Percentiles rank a stretch among this genome's conserved stretches.
phyloP scores from a whole-genome alignment of 2,113 vertebrate genomes.

The Myxocyprinus asiaticus region DNA sequence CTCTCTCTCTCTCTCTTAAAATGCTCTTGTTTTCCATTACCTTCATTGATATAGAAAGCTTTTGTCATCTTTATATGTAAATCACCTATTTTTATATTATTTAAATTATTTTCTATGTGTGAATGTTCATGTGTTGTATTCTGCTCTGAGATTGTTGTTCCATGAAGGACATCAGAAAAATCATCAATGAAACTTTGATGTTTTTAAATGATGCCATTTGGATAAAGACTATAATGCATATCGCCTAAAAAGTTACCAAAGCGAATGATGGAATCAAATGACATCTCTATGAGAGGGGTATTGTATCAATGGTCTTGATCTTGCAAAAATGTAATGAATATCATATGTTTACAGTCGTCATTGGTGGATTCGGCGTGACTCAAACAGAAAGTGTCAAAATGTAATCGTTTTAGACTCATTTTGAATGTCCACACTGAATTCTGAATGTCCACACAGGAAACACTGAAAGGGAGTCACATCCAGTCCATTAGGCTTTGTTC shows the following conservation, averaged over 20 bases:
- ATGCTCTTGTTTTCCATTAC: no score
- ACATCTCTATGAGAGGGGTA: background rate
- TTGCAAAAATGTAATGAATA: no score
- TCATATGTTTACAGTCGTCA: no score
- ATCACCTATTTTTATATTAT: constrained; percentile 4
- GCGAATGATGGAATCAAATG: background rate
- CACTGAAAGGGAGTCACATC: no score
- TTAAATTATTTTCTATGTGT: background rate
- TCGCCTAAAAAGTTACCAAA: background rate
- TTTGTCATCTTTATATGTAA: no score
- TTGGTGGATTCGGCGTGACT: no score
- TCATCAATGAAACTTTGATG: background rate
- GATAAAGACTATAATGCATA: background rate
- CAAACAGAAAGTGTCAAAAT: no score
- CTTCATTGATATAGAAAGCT: background rate
- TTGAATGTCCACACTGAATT: background rate
- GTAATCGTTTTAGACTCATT: no score
- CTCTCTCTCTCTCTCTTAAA: no score
- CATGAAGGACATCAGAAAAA: background rate
- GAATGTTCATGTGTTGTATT: background rate
- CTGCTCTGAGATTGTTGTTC: background rate
- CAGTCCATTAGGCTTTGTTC: no score
- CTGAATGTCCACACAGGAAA: background rate
- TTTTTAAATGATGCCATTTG: background rate
- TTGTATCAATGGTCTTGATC: background rate